Conservation (phyloP, 2,888 invertebrate genomes). For the Seira ritae region DNA sequence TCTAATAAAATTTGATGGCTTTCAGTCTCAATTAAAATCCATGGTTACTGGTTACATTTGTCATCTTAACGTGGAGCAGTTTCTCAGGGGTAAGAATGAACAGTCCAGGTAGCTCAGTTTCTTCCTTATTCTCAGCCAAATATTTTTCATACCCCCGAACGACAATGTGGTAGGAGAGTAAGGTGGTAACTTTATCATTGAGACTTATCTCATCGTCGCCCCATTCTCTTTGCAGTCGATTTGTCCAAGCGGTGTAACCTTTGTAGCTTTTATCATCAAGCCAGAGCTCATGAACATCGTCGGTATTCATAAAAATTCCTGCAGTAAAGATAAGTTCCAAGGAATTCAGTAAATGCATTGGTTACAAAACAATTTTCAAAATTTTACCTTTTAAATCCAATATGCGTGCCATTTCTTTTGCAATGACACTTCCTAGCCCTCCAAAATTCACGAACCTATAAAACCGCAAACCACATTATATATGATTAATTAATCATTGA, state of each 20-base stretch:
- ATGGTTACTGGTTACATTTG: too few relatives aligned
- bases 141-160: constrained; percentile 29
- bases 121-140: constrained; percentile 9
- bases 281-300: constrained; percentile 28
- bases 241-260: constrained; percentile 36
- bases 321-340: not conserved
- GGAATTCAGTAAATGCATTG: not conserved
- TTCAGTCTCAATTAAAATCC: too few relatives aligned
- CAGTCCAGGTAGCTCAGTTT: constrained; percentile 42
- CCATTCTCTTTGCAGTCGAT: constrained; percentile 28
- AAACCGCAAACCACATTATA: too few relatives aligned
- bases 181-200: constrained; percentile 32
- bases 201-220: constrained; percentile 26
- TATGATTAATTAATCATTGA: not conserved
- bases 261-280: constrained; percentile 42
- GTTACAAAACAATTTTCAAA: not conserved
- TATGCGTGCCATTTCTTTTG: constrained; percentile 31
- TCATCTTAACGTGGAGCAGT: constrained; percentile 38
- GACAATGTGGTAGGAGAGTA: constrained; percentile 42
- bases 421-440: constrained; percentile 47
- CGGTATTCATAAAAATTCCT: constrained; percentile 17
- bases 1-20: not conserved
- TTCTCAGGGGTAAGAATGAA: constrained; percentile 22
- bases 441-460: constrained; percentile 52
- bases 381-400: constrained; percentile 36